These are phyloP conservation scores for Drosophila kurseongensis DNA, from an alignment of 1,140 invertebrate species.

Conservation along the genomic window DNA sequence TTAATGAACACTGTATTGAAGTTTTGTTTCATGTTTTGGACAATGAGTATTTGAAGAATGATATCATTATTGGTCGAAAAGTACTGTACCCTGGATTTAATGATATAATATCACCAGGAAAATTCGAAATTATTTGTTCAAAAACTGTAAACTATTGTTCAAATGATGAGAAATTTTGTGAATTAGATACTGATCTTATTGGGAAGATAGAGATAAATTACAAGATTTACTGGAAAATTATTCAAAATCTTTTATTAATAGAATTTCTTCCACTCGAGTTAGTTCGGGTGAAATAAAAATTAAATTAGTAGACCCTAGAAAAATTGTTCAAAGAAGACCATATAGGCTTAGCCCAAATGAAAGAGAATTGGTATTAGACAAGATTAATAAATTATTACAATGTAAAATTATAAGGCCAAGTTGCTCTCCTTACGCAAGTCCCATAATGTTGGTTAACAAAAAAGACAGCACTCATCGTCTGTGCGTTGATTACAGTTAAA, in stretches of 20 bases:
- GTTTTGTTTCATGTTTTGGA: too few relatives aligned
- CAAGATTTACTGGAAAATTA: slow-evolving; percentile 10
- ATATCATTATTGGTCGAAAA: too few relatives aligned
- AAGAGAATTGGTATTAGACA: slow-evolving; percentile 19
- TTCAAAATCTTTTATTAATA: slow-evolving; percentile 22
- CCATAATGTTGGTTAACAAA: slow-evolving; percentile 18
- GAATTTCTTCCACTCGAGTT: slow-evolving; percentile 20
- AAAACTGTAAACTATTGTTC: too few relatives aligned
- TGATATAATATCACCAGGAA: too few relatives aligned
- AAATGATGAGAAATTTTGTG: too few relatives aligned
- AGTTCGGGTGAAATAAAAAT: slow-evolving; percentile 41
- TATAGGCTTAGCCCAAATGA: slow-evolving; percentile 16
- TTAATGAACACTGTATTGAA: too few relatives aligned
- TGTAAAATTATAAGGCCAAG: slow-evolving; percentile 22
- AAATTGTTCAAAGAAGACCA: slow-evolving; percentile 39
- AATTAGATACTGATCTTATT: too few relatives aligned
- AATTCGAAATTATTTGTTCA: too few relatives aligned
- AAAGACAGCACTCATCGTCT: not conserved
- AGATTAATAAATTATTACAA: slow-evolving; percentile 1
- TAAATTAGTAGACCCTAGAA: slow-evolving; percentile 9
- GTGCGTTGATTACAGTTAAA: not conserved
- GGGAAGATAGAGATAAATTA: slow-evolving; percentile 2
- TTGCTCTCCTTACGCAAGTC: slow-evolving; percentile 6
- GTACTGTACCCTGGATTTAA: too few relatives aligned
- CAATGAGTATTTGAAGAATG: too few relatives aligned